Conservation (phyloP, 2,113 vertebrate species). For the Petroica traversi region DNA sequence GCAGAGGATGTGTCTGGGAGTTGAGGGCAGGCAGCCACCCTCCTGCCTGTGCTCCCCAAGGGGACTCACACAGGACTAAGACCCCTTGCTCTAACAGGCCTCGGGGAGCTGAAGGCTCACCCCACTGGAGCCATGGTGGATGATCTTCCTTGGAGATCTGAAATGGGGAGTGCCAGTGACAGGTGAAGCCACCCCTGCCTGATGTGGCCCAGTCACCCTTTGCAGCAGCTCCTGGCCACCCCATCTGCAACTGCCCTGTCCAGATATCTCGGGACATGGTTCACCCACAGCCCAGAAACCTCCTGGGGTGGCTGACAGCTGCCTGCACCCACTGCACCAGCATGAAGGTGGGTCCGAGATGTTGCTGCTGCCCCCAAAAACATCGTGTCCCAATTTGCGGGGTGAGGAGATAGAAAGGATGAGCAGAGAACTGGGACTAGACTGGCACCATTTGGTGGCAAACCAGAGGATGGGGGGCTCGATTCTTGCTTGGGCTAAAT, state of each 20-base stretch:
- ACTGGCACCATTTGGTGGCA: not conserved
- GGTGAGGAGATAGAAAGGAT: not conserved
- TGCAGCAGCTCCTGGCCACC: not conserved
- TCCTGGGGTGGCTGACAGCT: fast-evolving
- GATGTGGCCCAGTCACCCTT: not conserved
- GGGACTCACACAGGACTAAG: too few species aligned
- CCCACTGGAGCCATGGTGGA: fast-evolving
- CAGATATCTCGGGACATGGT: fast-evolving
- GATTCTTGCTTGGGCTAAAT: fast-evolving
- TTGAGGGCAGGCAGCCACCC: not conserved
- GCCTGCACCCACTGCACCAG: fast-evolving
- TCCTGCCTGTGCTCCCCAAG: fast-evolving
- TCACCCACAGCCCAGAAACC: not conserved
- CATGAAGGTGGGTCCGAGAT: fast-evolving
- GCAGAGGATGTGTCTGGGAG: not conserved
- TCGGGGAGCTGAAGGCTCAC: not conserved
- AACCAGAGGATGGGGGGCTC: not conserved
- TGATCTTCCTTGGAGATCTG: not conserved
- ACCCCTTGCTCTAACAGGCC: not conserved
- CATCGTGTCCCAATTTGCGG: fast-evolving
- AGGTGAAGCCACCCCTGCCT: not conserved
- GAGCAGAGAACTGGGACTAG: not conserved
- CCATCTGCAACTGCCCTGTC: fast-evolving
- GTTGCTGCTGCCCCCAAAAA: not conserved
- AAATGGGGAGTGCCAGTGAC: not conserved